phyloP scores from a whole-genome alignment of 2,888 invertebrate species.

The Myathropa florea region DNA sequence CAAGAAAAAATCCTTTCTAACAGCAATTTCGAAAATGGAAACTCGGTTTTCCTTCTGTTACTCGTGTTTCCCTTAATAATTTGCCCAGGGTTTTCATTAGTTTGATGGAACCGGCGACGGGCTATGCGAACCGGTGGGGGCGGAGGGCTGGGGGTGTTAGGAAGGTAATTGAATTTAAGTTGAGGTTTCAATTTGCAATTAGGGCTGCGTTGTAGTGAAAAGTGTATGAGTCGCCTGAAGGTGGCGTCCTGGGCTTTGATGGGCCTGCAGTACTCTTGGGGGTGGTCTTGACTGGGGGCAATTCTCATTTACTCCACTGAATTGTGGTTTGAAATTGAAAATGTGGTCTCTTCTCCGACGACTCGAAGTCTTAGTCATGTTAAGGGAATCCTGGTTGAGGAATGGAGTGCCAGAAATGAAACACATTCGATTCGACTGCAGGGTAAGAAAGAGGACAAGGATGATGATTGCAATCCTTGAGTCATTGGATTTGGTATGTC shows the following conservation, averaged over 20 bases:
- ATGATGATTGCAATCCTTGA: too few species aligned
- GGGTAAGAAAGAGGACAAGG: too few species aligned
- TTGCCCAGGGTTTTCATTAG: constrained; percentile 52
- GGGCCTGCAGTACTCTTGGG: background rate
- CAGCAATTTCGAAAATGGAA: constrained; percentile 42
- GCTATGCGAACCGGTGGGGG: background rate
- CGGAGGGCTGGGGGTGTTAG: background rate
- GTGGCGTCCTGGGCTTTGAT: background rate
- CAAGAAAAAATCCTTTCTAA: constrained; percentile 1
- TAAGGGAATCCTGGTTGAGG: too few species aligned
- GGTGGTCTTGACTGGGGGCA: background rate
- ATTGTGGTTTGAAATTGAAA: too few species aligned
- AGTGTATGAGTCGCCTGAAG: constrained; percentile 31
- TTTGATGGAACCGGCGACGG: background rate
- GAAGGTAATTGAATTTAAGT: constrained; percentile 61
- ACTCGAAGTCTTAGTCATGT: too few species aligned
- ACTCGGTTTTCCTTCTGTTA: constrained; percentile 22
- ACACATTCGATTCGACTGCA: too few species aligned
- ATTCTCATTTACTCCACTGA: background rate
- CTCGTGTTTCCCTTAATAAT: constrained; percentile 55
- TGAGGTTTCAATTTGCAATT: constrained; percentile 61
- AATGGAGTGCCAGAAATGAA: too few species aligned
- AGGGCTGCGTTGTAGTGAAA: constrained; percentile 20
- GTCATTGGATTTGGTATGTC: too few species aligned
- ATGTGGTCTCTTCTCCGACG: too few species aligned